These are phyloP conservation scores for Holacanthella duospinosa DNA, from an alignment of 2,888 invertebrate species.

Conservation along the genomic window DNA sequence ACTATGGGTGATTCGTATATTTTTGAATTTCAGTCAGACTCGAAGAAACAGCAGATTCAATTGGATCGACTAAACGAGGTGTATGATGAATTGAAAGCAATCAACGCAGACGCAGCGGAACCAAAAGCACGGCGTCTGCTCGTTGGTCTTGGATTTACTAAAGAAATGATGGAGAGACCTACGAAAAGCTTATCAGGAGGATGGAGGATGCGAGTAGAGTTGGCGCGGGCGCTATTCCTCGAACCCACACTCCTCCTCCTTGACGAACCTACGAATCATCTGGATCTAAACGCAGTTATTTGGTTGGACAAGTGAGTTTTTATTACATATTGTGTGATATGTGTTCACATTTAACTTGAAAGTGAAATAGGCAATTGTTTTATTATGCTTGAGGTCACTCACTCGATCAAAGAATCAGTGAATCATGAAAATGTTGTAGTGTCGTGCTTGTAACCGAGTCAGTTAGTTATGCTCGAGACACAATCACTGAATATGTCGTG, in stretches of 20 bases:
- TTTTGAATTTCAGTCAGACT: neutral
- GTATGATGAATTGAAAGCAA: slow-evolving; percentile 87
- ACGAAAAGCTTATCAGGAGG: slow-evolving; percentile 63
- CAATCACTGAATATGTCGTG: too few relatives aligned
- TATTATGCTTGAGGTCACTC: too few relatives aligned
- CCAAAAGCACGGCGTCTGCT: slow-evolving; percentile 89
- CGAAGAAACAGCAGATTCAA: slow-evolving; percentile 23
- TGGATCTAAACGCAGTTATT: slow-evolving; percentile 98
- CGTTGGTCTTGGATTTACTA: slow-evolving; percentile 88
- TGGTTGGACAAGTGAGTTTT: slow-evolving; percentile 85
- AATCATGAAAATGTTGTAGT: too few relatives aligned
- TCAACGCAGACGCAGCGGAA: slow-evolving; percentile 96
- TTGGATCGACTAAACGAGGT: slow-evolving; percentile 48
- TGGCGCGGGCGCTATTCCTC: slow-evolving; percentile 89
- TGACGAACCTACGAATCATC: slow-evolving; percentile 98
- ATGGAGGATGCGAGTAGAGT: slow-evolving; percentile 98
- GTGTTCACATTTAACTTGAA: neutral
- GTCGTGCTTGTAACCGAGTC: too few relatives aligned
- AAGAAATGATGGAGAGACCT: slow-evolving; percentile 69
- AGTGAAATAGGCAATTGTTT: too few relatives aligned
- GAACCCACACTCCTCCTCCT: slow-evolving; percentile 94
- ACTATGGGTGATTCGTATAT: too few relatives aligned
- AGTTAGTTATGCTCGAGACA: too few relatives aligned
- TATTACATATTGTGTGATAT: neutral
- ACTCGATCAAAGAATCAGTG: too few relatives aligned